A percentile compares a stretch with the other conserved stretches of the same genome.
Evolutionary conservation across 1,140 invertebrate species (phyloP).

Genomic region (Dendroctonus ponderosae): DNA sequence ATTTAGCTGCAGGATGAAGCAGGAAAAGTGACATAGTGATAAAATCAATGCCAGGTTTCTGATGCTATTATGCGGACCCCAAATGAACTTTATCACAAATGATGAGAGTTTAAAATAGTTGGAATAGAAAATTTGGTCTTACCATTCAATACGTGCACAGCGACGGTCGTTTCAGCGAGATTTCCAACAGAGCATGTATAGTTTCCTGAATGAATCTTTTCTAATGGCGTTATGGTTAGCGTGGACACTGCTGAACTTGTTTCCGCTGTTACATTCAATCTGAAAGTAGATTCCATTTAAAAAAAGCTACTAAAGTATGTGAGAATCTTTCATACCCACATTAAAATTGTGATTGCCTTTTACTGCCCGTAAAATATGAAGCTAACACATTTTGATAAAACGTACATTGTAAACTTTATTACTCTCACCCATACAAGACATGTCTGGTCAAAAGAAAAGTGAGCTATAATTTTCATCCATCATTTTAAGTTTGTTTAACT

Average conservation of each 20-base stretch:
- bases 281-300: conserved; percentile 36
- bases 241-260: conserved; percentile 47
- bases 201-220: conserved; percentile 53
- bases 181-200: conserved; percentile 53
- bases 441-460: not conserved
- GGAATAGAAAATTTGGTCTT: conserved; percentile 37
- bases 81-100: not conserved
- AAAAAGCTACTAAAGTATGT: not conserved
- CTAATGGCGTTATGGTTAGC: conserved; percentile 51
- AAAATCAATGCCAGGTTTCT: not conserved
- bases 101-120: conserved; percentile 10
- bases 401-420: not conserved
- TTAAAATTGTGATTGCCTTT: not conserved
- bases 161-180: conserved; percentile 52
- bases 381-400: not conserved
- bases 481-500: no score
- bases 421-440: not conserved
- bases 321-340: not conserved
- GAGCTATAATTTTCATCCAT: no score
- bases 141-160: conserved; percentile 58
- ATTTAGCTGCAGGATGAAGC: not conserved
- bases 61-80: not conserved
- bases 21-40: not conserved
- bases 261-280: conserved; percentile 46
- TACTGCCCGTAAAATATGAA: not conserved